Conservation (phyloP, 1,140 invertebrate species). For the Drosophila ironensis region DNA sequence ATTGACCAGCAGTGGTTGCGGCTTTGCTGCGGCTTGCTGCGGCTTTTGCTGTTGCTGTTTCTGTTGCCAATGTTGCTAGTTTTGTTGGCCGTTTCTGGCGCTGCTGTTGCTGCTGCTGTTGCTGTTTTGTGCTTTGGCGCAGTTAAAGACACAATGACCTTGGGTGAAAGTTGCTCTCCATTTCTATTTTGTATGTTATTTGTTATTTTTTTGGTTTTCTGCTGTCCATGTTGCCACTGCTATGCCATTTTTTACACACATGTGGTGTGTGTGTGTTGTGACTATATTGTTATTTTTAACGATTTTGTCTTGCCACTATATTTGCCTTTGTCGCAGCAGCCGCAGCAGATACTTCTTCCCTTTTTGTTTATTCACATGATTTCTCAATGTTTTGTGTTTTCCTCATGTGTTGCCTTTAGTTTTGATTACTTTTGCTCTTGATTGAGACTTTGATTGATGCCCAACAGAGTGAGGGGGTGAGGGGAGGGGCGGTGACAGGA, state of each 20-base stretch:
- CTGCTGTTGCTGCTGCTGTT: slow-evolving; percentile 18
- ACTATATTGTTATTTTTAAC: slow-evolving; percentile 70
- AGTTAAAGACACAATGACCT: slow-evolving; percentile 81
- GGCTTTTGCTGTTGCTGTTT: too few species aligned
- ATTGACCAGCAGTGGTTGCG: slow-evolving; percentile 29
- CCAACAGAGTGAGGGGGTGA: neutral
- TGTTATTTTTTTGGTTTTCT: slow-evolving; percentile 27
- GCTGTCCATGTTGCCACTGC: slow-evolving; percentile 14
- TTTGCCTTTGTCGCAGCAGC: slow-evolving; percentile 23
- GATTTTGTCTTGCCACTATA: slow-evolving; percentile 50
- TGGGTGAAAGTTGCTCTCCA: slow-evolving; percentile 81
- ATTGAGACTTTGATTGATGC: slow-evolving; percentile 58
- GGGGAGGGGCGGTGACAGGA: slow-evolving; percentile 3
- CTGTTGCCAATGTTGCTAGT: slow-evolving; percentile 23
- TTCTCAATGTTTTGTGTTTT: slow-evolving; percentile 38
- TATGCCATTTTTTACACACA: slow-evolving; percentile 43
- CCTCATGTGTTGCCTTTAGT: slow-evolving; percentile 29
- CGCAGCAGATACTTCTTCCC: slow-evolving; percentile 43
- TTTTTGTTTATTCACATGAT: slow-evolving; percentile 41
- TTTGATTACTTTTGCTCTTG: slow-evolving; percentile 76
- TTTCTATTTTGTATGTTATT: slow-evolving; percentile 67
- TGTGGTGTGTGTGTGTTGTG: too few species aligned
- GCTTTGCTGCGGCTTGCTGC: too few species aligned
- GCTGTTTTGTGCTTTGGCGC: slow-evolving; percentile 52
- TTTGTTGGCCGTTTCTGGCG: slow-evolving; percentile 16